phyloP scores from a whole-genome alignment of 2,797 vertebrate species.

The Moxostoma hubbsi region DNA sequence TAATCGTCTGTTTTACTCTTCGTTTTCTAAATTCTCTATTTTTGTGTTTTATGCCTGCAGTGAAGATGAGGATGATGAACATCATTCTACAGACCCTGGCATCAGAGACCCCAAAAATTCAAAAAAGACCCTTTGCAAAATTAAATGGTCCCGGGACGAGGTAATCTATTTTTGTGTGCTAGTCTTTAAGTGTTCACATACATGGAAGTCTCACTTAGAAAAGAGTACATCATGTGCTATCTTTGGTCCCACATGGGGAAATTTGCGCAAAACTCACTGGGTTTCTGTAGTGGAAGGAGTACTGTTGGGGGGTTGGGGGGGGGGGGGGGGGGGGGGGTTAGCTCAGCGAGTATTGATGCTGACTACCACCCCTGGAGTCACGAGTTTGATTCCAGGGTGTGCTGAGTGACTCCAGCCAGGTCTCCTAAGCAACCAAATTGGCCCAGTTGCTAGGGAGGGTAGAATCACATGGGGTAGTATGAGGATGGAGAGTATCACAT shows the following conservation, averaged over 20 bases:
- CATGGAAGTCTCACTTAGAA: background rate
- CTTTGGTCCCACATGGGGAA: background rate
- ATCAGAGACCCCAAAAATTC: constrained; percentile 88
- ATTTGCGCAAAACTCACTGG: background rate
- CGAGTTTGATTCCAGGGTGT: too few species aligned
- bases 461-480: too few species aligned
- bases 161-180: constrained; percentile 66
- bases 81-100: constrained; percentile 90
- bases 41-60: constrained; percentile 68
- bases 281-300: background rate
- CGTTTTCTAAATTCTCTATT: background rate
- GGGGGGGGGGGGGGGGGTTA: background rate
- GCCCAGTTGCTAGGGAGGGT: too few species aligned
- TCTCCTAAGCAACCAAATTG: too few species aligned
- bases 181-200: background rate
- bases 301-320: too few species aligned
- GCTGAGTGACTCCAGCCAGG: too few species aligned
- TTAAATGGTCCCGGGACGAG: constrained; percentile 99
- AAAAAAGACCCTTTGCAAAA: constrained; percentile 91
- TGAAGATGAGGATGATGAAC: constrained; percentile 93
- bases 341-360: too few species aligned
- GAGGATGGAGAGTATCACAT: too few species aligned
- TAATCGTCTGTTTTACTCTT: background rate
- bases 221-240: background rate
- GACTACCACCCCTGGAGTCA: too few species aligned